Percentiles rank a stretch among this genome's conserved stretches.
Evolutionary conservation across 2,113 vertebrate species (phyloP).

Genomic region (Platysteira castanea): DNA sequence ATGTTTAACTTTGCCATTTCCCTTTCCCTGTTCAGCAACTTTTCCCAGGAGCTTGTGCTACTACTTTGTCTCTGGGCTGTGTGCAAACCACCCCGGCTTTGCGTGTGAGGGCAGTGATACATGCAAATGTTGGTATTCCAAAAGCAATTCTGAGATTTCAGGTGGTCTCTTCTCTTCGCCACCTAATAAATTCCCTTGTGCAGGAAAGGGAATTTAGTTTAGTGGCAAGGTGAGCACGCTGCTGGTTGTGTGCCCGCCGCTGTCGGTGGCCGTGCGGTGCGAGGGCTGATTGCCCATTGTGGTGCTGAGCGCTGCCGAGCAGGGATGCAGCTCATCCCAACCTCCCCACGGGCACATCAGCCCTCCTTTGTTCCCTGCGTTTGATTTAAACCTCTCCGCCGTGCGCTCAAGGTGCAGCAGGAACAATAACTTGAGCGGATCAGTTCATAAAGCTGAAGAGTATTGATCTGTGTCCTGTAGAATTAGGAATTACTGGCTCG

Average conservation of each 20-base stretch:
- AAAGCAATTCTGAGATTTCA: neutral
- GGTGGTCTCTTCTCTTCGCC: neutral
- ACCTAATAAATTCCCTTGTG: fast-evolving
- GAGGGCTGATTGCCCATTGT: neutral
- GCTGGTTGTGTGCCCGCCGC: neutral
- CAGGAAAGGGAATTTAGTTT: no score
- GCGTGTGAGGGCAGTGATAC: fast-evolving
- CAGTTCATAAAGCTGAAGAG: neutral
- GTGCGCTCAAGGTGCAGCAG: neutral
- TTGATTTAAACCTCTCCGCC: neutral
- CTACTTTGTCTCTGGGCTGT: neutral
- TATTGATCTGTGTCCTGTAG: neutral
- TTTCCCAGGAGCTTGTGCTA: neutral
- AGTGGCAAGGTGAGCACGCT: neutral
- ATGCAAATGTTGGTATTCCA: neutral
- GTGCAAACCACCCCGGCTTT: neutral
- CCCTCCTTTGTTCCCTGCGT: neutral
- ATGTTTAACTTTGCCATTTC: neutral
- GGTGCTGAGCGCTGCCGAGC: neutral
- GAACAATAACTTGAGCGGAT: neutral
- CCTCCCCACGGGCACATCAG: neutral
- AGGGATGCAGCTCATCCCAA: neutral
- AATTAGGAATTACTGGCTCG: neutral
- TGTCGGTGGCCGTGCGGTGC: fast-evolving
- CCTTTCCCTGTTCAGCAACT: neutral